phyloP scores from a whole-genome alignment of 2,113 vertebrate species.

The Dasyurus viverrinus region DNA sequence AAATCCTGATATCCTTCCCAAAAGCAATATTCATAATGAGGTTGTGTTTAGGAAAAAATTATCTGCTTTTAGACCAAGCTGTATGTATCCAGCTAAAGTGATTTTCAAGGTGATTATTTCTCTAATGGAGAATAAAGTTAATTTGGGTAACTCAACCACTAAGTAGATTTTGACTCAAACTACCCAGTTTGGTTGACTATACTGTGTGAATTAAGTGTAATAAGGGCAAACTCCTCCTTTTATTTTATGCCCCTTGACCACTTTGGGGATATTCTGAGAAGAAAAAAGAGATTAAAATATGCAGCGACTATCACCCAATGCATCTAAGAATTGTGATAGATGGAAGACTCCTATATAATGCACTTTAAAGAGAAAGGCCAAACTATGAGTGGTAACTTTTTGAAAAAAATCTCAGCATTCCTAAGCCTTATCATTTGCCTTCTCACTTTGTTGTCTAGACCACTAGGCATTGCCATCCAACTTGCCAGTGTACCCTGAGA shows the following conservation, averaged over 20 bases:
- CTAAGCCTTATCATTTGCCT: neutral
- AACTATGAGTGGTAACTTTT: neutral
- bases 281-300: constrained; percentile 4
- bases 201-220: constrained; percentile 6
- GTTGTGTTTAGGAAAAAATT: neutral
- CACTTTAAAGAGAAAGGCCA: constrained; percentile 26
- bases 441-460: neutral
- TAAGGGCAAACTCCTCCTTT: constrained; percentile 38
- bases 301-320: neutral
- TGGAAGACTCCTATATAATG: neutral
- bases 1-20: neutral
- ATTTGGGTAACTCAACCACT: constrained; percentile 30
- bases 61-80: constrained; percentile 22
- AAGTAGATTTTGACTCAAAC: neutral
- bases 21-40: neutral
- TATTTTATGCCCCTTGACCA: constrained; percentile 7
- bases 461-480: neutral
- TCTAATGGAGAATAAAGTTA: neutral
- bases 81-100: neutral
- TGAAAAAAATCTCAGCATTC: constrained; percentile 15
- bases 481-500: neutral
- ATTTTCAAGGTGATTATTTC: neutral
- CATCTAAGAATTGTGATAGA: constrained; percentile 45
- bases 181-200: constrained; percentile 43
- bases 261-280: constrained; percentile 23